phyloP scores from a whole-genome alignment of 37 sponge, comb jelly and placozoan genomes.

The Haliclona indistincta region DNA sequence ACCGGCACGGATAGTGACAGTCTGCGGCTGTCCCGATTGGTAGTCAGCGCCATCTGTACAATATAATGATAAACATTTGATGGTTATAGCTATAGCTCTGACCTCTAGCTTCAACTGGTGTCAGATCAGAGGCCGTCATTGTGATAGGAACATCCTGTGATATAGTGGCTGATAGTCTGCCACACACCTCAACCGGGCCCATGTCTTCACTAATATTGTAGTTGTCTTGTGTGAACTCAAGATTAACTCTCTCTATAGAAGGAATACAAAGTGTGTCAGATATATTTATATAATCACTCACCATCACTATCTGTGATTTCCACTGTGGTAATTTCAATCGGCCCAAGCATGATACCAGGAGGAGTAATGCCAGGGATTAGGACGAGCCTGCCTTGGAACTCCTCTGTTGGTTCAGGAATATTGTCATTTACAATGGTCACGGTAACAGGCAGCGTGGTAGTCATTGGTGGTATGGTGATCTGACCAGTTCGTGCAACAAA shows the following conservation, averaged over 20 bases:
- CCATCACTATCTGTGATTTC: slow-evolving; percentile 39
- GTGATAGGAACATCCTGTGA: too few relatives aligned
- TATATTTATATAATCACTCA: slow-evolving; percentile 9
- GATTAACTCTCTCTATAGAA: too few relatives aligned
- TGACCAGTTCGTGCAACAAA: background rate
- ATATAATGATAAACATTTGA: too few relatives aligned
- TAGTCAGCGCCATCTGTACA: too few relatives aligned
- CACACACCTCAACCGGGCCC: background rate
- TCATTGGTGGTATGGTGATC: background rate
- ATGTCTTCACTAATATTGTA: background rate
- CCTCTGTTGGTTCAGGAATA: background rate
- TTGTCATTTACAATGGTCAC: background rate
- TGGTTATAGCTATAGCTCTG: too few relatives aligned
- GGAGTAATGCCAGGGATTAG: slow-evolving; percentile 2
- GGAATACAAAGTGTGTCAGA: too few relatives aligned
- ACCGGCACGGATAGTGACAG: background rate
- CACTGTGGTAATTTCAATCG: slow-evolving; percentile 8
- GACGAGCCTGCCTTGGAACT: background rate
- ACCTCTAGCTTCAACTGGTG: too few relatives aligned
- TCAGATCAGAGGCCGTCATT: too few relatives aligned
- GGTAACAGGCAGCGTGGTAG: background rate
- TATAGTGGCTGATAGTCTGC: too few relatives aligned
- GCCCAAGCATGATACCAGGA: background rate
- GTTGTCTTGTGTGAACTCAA: background rate
- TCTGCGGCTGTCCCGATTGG: too few relatives aligned